Base-by-base conservation (phyloP, 2,888 invertebrate species). In the Drosophila fungiperda region DNA sequence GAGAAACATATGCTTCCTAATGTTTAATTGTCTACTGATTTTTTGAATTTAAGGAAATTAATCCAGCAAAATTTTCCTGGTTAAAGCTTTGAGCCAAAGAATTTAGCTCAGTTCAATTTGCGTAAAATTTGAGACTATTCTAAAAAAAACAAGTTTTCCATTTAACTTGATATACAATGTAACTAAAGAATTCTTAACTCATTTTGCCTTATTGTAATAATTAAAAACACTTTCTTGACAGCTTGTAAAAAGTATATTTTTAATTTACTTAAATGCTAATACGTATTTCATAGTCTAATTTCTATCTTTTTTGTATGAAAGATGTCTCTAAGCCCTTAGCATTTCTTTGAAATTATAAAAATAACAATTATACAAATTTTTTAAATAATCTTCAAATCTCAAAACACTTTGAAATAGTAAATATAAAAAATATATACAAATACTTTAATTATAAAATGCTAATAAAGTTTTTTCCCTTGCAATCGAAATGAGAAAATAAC, bases 311-410 rank as follows among this genome's bases (percentile, higher is more conserved):
- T 9, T n/a, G 3, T n/a, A 4, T 26, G 4, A n/a, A n/a, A n/a
- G 17, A 38, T 0, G 0, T 38, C 17, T 8, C 17, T 17, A 38
- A 17, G 0, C 3, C 8, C 8, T 17, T 5, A 11, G 5, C 5
- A n/a, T 9, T n/a, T 40, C 9, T 1, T 1, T 40, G 9, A 4
- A 38, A n/a, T 40, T 1, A 2, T 29, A 29, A 29, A 29, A 29
- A 29, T 29, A 29, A 29, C 2, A 29, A 29, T 1, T 6, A 6
- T 29, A 6, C 1, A 29, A 29, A 26, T 9, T 11, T 42, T 11
- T 42, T 42, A 5, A n/a, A 9, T 5, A 5, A 40, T 40, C 4
- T 5, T 3, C 4, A 0, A 40, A 38, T 0, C 7, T 0, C 0
- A 17, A 36, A 36, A 2, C 6, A 38, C 38, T 38, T 17, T 38